Percentiles rank a stretch among this genome's conserved stretches.
Evolutionary conservation across 2,888 invertebrate genomes (phyloP).

Genomic region (Oxycera nigricornis): DNA sequence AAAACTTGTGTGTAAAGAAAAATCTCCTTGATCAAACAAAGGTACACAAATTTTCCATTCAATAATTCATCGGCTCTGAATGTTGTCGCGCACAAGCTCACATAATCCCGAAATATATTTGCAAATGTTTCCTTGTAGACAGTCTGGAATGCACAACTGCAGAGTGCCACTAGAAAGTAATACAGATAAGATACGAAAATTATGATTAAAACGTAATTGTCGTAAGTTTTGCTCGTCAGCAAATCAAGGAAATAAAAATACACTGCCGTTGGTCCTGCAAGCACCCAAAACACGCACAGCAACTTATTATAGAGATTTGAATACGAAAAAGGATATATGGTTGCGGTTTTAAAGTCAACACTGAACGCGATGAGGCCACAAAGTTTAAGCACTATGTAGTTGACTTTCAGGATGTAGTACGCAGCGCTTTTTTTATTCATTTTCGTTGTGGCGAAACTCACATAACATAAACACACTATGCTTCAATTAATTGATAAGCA

Average conservation of each 20-base stretch:
- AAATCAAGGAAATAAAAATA: background rate
- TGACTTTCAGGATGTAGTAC: background rate
- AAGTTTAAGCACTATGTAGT: background rate
- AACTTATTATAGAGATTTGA: background rate
- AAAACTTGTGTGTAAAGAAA: background rate
- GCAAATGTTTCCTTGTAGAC: background rate
- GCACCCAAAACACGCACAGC: background rate
- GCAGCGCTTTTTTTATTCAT: too few species aligned
- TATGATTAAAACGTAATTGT: background rate
- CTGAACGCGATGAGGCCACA: background rate
- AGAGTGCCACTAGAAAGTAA: background rate
- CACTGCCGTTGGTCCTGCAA: background rate
- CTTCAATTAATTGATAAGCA: too few species aligned
- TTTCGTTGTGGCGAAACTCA: too few species aligned
- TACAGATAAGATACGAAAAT: background rate
- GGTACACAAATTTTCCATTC: background rate
- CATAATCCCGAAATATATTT: background rate
- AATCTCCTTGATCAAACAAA: background rate
- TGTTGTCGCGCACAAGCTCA: background rate
- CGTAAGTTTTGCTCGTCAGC: background rate
- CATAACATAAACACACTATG: too few species aligned
- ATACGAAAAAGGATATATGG: too few species aligned
- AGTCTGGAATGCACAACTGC: background rate
- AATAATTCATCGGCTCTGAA: background rate
- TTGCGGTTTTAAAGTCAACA: conserved; percentile 17